Conservation (phyloP, 2,113 vertebrate genomes). For the Nesoenas mayeri region DNA sequence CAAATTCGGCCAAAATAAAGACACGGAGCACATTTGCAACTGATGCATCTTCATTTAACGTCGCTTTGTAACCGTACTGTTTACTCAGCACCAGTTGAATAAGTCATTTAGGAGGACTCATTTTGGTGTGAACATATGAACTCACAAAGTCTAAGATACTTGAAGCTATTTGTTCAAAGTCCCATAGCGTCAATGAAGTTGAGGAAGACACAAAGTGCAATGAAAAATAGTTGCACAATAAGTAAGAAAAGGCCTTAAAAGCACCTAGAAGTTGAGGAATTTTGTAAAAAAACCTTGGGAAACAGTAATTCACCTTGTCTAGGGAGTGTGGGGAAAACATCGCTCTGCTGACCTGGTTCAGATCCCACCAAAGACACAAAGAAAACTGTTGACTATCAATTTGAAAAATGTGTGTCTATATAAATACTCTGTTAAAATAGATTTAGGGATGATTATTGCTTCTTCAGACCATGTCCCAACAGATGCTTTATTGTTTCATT, state of each 20-base stretch:
- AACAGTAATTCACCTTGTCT: background rate
- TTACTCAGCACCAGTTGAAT: background rate
- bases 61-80: background rate
- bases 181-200: background rate
- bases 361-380: background rate
- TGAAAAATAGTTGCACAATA: background rate
- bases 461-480: background rate
- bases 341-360: background rate
- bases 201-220: background rate
- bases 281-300: background rate
- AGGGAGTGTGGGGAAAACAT: background rate
- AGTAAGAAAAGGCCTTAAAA: background rate
- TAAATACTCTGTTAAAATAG: background rate
- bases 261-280: background rate
- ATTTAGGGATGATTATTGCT: background rate
- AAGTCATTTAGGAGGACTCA: rapidly evolving
- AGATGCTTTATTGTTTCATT: background rate
- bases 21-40: background rate
- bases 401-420: background rate
- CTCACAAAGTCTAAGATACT: background rate
- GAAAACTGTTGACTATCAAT: background rate
- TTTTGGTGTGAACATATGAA: background rate
- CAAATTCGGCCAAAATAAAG: background rate
- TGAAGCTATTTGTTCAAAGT: background rate
- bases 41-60: background rate